Evolutionary conservation across 2,113 vertebrate species (phyloP), one percentile per base, ranked within the genome.

Genomic region (Poicephalus meyeri): DNA sequence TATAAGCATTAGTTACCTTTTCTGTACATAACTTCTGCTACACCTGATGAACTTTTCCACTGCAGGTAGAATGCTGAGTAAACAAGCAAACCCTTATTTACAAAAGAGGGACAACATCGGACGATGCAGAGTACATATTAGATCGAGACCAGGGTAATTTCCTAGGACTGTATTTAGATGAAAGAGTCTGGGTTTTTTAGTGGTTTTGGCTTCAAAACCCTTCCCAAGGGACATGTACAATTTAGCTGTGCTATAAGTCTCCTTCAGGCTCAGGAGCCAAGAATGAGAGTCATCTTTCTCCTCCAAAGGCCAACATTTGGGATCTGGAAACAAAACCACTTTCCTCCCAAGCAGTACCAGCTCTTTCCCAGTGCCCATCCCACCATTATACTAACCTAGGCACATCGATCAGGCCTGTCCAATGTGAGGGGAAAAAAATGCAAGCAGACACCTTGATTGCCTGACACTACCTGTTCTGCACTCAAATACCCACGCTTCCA

Each of bases 161-260:
- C 60, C 66, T 91, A 89, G 44, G 56, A 47, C 63, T 85, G 76
- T 56, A 84, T 91, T 93, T 89, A 95, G 50, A 83, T 69, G 55
- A 86, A 91, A 70, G 39, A 46, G 52, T 93, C 80, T 85, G 64
- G 55, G 6, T 4, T 49, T 93, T 89, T 94, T 72, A 85, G 81
- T 70, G 76, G 74, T 87, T 95, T 94, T 93, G 89, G 82, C 91
- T 82, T 93, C 78, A 81, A 80, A 88, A 78, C 7, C 33, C n/a
- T 87, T 80, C 95, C 84, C 71, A 77, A 53, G 70, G 74, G 95
- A 87, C 37, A 25, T 4, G 14, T 72, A 69, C 60, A 87, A 85
- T 76, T 89, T 65, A 87, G 86, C 88, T 84, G 37, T 11, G 47
- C 76, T 79, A 33, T 50, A 88, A 88, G 89, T 81, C 50, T 91